Percentiles rank a stretch among this genome's conserved stretches.
phyloP scores from a whole-genome alignment of 2,113 vertebrate species.

The Seriola dumerili region DNA sequence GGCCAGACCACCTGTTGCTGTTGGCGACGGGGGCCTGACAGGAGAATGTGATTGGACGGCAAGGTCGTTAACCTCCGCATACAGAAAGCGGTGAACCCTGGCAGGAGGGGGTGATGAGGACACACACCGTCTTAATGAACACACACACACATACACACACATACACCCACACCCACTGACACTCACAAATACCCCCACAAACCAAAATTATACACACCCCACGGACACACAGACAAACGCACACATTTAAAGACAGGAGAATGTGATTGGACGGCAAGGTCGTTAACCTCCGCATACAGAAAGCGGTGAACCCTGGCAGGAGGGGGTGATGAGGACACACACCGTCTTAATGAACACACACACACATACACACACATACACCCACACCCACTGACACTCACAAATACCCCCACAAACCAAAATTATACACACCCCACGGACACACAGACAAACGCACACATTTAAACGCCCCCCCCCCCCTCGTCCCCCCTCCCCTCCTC shows the following conservation, averaged over 20 bases:
- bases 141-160: conserved; percentile 51
- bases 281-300: conserved; percentile 79
- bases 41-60: conserved; percentile 83
- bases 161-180: conserved; percentile 54
- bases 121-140: conserved; percentile 67
- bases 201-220: conserved; percentile 65
- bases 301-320: conserved; percentile 72
- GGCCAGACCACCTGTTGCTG: conserved; percentile 84
- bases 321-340: conserved; percentile 69
- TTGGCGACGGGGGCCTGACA: conserved; percentile 76
- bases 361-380: conserved; percentile 48
- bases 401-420: conserved; percentile 58
- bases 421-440: conserved; percentile 63
- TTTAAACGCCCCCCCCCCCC: conserved; percentile 51
- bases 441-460: conserved; percentile 67
- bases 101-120: conserved; percentile 66
- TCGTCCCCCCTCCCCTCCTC: conserved; percentile 32
- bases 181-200: conserved; percentile 59
- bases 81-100: conserved; percentile 74
- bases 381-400: conserved; percentile 58
- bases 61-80: conserved; percentile 79
- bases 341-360: conserved; percentile 62
- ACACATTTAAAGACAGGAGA: no score
- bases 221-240: conserved; percentile 59
- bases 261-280: conserved; percentile 82